Conservation (phyloP, 1,140 invertebrate genomes). For the Cepaea nemoralis region DNA sequence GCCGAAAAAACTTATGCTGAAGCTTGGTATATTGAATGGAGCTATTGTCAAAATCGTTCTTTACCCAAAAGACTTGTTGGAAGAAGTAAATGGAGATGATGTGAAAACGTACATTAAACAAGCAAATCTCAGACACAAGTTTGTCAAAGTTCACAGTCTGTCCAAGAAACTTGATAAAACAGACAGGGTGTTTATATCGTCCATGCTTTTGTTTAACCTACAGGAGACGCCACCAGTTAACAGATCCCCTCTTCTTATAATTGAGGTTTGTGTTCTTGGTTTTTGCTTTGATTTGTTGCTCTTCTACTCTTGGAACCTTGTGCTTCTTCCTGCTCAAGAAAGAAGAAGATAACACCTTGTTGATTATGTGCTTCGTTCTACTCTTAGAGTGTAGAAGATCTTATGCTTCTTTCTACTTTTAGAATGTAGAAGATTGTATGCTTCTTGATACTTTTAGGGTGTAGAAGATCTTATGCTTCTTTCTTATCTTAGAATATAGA, state of each 20-base stretch:
- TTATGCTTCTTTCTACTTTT: too few relatives aligned
- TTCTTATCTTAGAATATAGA: too few relatives aligned
- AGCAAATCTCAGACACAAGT: slow-evolving; percentile 45
- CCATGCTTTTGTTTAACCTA: slow-evolving; percentile 59
- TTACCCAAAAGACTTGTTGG: slow-evolving; percentile 36
- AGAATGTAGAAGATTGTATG: too few relatives aligned
- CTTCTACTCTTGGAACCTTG: too few relatives aligned
- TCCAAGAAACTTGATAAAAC: slow-evolving; percentile 45
- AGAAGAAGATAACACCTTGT: too few relatives aligned
- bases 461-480: too few relatives aligned
- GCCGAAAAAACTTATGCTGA: slow-evolving; percentile 54
- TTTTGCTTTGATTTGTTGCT: too few relatives aligned
- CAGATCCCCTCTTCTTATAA: slow-evolving; percentile 37
- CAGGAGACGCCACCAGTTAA: slow-evolving; percentile 47
- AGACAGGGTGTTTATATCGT: slow-evolving; percentile 58
- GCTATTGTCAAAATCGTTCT: slow-evolving; percentile 57
- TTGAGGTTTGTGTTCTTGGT: slow-evolving; percentile 44
- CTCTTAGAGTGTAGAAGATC: too few relatives aligned
- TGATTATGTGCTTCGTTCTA: too few relatives aligned
- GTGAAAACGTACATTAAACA: slow-evolving; percentile 12
- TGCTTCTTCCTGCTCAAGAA: too few relatives aligned
- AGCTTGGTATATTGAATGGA: slow-evolving; percentile 60
- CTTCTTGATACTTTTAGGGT: too few relatives aligned
- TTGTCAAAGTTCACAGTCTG: slow-evolving; percentile 59
- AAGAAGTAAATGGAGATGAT: slow-evolving; percentile 8